phyloP scores from a whole-genome alignment of 2,888 invertebrate genomes.

The Acanthosoma haemorrhoidale region DNA sequence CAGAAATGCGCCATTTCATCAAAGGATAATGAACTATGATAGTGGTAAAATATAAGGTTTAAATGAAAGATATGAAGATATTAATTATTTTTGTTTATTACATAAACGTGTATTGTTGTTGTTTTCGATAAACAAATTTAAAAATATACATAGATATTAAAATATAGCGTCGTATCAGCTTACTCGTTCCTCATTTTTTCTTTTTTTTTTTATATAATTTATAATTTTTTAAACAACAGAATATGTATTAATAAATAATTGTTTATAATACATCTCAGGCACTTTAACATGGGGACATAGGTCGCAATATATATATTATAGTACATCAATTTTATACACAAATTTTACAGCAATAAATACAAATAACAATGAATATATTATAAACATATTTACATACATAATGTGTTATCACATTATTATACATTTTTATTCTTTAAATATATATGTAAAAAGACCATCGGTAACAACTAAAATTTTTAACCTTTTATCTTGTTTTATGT shows the following conservation, averaged over 20 bases:
- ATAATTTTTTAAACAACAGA: not conserved
- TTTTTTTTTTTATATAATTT: not conserved
- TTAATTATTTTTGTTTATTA: too few species aligned
- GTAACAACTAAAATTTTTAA: conserved; percentile 9
- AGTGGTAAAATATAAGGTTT: too few species aligned
- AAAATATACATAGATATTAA: too few species aligned
- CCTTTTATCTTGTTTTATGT: too few species aligned
- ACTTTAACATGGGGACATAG: not conserved
- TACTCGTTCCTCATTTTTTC: too few species aligned
- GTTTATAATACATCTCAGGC: conserved; percentile 2
- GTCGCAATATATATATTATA: not conserved
- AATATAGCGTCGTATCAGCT: too few species aligned
- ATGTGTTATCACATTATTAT: not conserved
- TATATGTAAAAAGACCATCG: not conserved
- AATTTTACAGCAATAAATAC: not conserved
- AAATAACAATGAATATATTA: conserved; percentile 18
- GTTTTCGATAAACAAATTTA: too few species aligned
- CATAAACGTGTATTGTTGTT: too few species aligned
- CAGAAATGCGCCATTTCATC: too few species aligned
- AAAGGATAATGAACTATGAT: too few species aligned
- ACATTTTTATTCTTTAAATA: not conserved
- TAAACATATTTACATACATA: conserved; percentile 12
- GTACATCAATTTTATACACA: not conserved
- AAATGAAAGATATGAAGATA: too few species aligned
- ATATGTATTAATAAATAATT: conserved; percentile 25